Conservation (phyloP, 2,113 vertebrate genomes). For the Trichechus manatus region DNA sequence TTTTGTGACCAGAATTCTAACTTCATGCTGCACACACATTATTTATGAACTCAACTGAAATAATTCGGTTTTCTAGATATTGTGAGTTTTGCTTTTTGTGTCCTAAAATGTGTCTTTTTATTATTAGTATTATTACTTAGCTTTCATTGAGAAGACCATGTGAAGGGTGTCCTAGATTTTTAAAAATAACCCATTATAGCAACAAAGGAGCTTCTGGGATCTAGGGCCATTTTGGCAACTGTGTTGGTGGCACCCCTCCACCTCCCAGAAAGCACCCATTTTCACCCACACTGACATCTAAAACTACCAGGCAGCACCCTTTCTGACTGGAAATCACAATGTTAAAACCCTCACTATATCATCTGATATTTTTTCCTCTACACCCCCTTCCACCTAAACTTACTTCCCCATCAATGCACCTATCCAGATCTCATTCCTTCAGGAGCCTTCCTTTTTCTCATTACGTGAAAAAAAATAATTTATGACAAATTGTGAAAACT, state of each 20-base stretch:
- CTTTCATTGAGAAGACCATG: conserved; percentile 42
- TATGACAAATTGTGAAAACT: not conserved
- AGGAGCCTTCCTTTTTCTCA: not conserved
- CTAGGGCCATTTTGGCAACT: not conserved
- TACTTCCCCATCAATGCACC: not conserved
- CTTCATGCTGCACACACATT: not conserved
- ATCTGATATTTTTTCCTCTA: not conserved
- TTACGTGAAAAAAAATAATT: not conserved
- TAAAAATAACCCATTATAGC: conserved; percentile 14
- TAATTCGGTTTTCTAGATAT: conserved; percentile 27
- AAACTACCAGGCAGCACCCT: not conserved
- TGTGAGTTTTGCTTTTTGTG: conserved; percentile 17
- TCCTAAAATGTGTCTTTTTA: not conserved
- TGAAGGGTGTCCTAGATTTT: conserved; percentile 45
- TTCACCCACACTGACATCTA: not conserved
- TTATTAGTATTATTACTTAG: not conserved
- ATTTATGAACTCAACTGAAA: conserved; percentile 41
- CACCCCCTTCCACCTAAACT: not conserved
- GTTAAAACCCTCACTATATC: not conserved
- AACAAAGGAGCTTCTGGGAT: conserved; percentile 4
- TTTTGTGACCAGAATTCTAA: conserved; percentile 46
- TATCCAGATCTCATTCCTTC: not conserved
- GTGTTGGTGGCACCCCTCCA: not conserved
- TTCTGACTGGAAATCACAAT: not conserved
- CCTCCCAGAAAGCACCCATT: not conserved